Evolutionary conservation across 1,140 invertebrate genomes (phyloP), one percentile per base, ranked within the genome.

Genomic region (Leptopilina clavipes): DNA sequence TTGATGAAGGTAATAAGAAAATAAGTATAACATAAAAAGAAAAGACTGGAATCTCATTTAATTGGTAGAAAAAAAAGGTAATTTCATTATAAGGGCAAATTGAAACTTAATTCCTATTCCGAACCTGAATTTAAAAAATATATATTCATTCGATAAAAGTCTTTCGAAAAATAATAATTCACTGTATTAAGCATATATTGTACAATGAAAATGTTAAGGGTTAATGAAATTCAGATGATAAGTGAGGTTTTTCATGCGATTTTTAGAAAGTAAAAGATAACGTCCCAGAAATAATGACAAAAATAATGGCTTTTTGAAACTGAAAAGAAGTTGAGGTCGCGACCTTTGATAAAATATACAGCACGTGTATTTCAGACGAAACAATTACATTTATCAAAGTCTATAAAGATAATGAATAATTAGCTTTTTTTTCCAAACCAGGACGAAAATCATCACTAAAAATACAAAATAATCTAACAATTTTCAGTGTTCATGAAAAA

Each of bases 321-420:
- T 52, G 48, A 52, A 52, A 52, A 52, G 17, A 52, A 52, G 7
- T 52, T 52, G n/a, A 52, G 48, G 48, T 52, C 48, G 6, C 48
- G 48, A 52, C 48, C 48, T 52, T 52, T 52, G 48, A 52, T 52
- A 52, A 52, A 52, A 52, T 52, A 52, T 52, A 52, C 48, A 52
- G 48, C 48, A 52, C 48, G 48, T 52, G 48, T 52, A 52, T 52
- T 52, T 52, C 48, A 52, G 48, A 52, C 48, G 48, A 52, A 52
- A 52, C 48, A 52, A 52, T 52, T 52, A 52, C 48, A 52, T 52
- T 52, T 52, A 52, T 52, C 48, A 52, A 52, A 52, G 48, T 52
- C 48, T 52, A 52, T 52, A 52, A 52, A 52, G 48, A 52, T 52
- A 52, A 52, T 52, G 48, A 52, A 52, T 52, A 52, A 52, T 52